Percentiles rank a stretch among this genome's conserved stretches.
These are phyloP conservation scores for Sphaeramia orbicularis DNA, from an alignment of 2,797 vertebrate genomes.

Conservation along the genomic window DNA sequence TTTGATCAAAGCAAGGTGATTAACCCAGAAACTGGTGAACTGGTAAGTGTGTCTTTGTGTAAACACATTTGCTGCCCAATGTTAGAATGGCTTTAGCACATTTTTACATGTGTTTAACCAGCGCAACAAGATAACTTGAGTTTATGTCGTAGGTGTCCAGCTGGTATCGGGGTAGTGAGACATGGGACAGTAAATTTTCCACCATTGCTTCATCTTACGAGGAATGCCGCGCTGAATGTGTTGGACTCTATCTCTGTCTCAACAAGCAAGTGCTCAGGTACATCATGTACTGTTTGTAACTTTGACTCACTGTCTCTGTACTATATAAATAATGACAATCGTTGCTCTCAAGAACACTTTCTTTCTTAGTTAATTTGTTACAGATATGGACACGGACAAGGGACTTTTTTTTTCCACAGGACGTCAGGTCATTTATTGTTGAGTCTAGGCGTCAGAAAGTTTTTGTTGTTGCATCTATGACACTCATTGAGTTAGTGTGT, in stretches of 20 bases:
- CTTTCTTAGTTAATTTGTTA: background rate
- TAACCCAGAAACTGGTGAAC: slow-evolving; percentile 92
- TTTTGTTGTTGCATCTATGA: background rate
- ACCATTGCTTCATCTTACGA: slow-evolving; percentile 93
- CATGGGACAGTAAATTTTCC: slow-evolving; percentile 95
- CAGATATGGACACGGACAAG: no score
- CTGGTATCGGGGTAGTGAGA: slow-evolving; percentile 92
- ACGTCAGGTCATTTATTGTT: background rate
- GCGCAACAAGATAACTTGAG: background rate
- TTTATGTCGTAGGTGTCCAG: slow-evolving; percentile 85
- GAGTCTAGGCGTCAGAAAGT: background rate
- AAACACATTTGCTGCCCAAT: background rate
- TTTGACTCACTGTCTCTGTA: background rate
- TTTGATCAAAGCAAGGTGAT: slow-evolving; percentile 87
- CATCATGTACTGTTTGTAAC: background rate
- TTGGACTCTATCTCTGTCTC: slow-evolving; percentile 93
- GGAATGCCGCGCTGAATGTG: slow-evolving; percentile 93
- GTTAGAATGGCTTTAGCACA: background rate
- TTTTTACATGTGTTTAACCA: background rate
- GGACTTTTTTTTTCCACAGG: no score
- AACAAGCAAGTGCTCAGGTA: slow-evolving; percentile 90
- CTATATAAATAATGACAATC: background rate
- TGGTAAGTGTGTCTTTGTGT: slow-evolving; percentile 76
- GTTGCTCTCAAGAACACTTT: background rate
- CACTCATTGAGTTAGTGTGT: background rate